Percentiles rank a stretch among this genome's conserved stretches.
These are phyloP conservation scores for Carpatolechia fugitivella DNA, from an alignment of 2,888 invertebrate species.

Conservation along the genomic window DNA sequence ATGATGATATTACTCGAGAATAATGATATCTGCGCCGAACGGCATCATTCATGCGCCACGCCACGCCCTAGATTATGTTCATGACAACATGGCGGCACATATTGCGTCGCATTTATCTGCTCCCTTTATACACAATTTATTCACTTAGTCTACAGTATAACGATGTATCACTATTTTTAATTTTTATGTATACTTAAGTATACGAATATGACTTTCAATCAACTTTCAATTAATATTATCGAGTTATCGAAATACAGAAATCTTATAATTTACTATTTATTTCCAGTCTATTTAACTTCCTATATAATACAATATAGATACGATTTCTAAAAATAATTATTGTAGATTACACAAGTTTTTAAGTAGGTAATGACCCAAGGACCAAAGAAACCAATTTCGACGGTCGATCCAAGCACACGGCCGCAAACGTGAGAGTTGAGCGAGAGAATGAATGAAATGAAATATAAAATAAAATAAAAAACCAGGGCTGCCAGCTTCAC, in stretches of 20 bases:
- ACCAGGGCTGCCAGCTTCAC: no score
- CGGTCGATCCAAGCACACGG: slow-evolving; percentile 42
- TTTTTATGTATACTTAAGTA: no score
- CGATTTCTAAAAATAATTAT: no score
- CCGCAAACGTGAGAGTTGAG: slow-evolving; percentile 42
- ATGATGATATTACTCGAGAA: slow-evolving; percentile 47
- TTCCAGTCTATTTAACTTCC: no score
- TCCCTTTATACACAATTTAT: slow-evolving; percentile 32
- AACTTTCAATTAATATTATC: no score
- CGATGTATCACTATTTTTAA: no score
- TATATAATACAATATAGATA: no score
- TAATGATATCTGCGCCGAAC: slow-evolving; percentile 39
- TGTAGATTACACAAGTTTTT: slow-evolving; percentile 33
- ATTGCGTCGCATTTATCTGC: slow-evolving; percentile 29
- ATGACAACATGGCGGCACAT: slow-evolving; percentile 60
- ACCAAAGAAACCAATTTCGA: slow-evolving; percentile 35
- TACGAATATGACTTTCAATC: no score
- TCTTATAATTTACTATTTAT: no score
- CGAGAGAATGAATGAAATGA: slow-evolving; percentile 24
- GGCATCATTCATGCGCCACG: slow-evolving; percentile 57
- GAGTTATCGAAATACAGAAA: no score
- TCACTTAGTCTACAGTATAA: no score
- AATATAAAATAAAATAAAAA: no score
- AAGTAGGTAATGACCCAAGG: slow-evolving; percentile 42
- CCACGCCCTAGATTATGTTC: slow-evolving; percentile 45